Percentiles rank a stretch among this genome's conserved stretches.
These are phyloP conservation scores for Coptotermes formosanus DNA, from an alignment of 1,140 invertebrate species.

Conservation along the genomic window DNA sequence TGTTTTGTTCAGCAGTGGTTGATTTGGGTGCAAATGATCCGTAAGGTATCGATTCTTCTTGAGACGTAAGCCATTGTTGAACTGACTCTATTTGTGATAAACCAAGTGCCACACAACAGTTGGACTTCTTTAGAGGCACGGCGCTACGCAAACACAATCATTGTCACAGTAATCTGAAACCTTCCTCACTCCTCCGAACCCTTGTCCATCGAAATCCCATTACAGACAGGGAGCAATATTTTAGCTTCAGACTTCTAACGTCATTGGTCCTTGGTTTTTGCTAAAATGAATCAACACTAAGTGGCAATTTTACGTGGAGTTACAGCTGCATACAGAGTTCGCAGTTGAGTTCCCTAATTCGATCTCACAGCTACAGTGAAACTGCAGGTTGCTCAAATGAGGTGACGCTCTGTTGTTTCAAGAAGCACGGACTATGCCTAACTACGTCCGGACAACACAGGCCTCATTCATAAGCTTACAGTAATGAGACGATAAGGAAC, in stretches of 20 bases:
- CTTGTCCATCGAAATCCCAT: constrained; percentile 11
- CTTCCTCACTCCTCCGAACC: background rate
- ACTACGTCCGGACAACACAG: too few species aligned
- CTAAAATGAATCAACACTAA: background rate
- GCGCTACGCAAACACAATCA: constrained; percentile 5
- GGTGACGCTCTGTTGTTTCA: too few species aligned
- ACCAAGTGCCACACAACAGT: background rate
- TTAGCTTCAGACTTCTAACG: background rate
- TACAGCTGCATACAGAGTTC: background rate
- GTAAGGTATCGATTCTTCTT: background rate
- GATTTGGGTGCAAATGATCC: too few species aligned
- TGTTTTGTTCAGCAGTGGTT: too few species aligned
- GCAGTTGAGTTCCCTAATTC: background rate
- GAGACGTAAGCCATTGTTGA: background rate
- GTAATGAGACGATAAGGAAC: too few species aligned
- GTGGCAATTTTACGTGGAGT: background rate
- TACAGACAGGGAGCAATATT: background rate
- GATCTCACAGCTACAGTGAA: background rate
- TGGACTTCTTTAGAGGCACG: background rate
- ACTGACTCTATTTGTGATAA: background rate
- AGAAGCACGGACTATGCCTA: too few species aligned
- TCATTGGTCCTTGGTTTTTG: background rate
- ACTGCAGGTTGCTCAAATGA: too few species aligned
- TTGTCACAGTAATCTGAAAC: constrained; percentile 2
- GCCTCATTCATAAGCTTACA: too few species aligned